phyloP scores from a whole-genome alignment of 2,888 invertebrate genomes.

The Theodoxus fluviatilis region DNA sequence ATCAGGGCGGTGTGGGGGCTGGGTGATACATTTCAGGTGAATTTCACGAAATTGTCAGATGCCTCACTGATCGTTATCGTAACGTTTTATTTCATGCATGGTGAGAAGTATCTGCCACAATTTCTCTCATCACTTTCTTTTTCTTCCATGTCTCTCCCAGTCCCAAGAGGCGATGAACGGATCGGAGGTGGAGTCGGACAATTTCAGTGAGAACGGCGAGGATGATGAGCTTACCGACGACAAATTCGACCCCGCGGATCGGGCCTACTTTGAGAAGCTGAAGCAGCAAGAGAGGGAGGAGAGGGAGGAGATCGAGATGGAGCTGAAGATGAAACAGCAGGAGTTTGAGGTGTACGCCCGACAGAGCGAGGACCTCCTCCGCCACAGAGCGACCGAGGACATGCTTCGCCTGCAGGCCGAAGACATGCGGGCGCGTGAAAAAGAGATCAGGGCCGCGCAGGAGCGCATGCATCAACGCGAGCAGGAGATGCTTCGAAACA shows the following conservation, averaged over 20 bases:
- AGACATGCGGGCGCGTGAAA: slow-evolving; percentile 48
- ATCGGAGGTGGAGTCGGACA: slow-evolving; percentile 44
- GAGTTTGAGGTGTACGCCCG: slow-evolving; percentile 51
- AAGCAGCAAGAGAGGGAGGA: slow-evolving; percentile 65
- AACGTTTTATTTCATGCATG: no score
- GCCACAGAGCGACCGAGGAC: no score
- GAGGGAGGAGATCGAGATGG: slow-evolving; percentile 64
- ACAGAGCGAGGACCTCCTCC: no score
- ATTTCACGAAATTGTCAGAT: no score
- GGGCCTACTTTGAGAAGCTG: slow-evolving; percentile 60
- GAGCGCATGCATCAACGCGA: slow-evolving; percentile 36
- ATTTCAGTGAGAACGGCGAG: slow-evolving; percentile 44
- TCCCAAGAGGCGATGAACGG: slow-evolving; percentile 57
- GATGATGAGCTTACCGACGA: slow-evolving; percentile 44
- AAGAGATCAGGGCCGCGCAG: slow-evolving; percentile 45
- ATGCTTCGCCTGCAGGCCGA: no score
- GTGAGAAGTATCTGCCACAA: background rate
- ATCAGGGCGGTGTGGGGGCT: no score
- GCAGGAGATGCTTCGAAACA: slow-evolving; percentile 24
- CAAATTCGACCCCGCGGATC: slow-evolving; percentile 58
- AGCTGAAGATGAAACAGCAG: slow-evolving; percentile 64
- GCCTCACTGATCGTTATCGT: no score
- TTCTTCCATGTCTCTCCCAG: slow-evolving; percentile 41
- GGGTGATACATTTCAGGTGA: no score
- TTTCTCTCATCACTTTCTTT: background rate